Conservation (phyloP, 2,113 vertebrate genomes). For the Mandrillus leucophaeus region DNA sequence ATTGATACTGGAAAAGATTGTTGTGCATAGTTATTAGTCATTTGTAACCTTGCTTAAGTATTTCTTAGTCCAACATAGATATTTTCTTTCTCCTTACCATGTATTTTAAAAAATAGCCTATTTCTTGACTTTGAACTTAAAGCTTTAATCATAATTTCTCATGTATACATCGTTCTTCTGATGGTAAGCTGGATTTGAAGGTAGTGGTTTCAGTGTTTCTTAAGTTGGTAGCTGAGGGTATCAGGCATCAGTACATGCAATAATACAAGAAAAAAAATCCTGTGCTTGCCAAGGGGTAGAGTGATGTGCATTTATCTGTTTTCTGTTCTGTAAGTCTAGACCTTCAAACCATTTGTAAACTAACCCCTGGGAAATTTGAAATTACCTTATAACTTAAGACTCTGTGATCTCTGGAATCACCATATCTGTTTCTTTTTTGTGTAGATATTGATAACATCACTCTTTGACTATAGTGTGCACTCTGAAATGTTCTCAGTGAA, state of each 20-base stretch:
- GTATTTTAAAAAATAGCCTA: slow-evolving; percentile 71
- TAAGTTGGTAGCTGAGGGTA: slow-evolving; percentile 54
- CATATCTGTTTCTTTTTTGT: slow-evolving; percentile 49
- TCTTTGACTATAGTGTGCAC: neutral
- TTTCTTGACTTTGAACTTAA: slow-evolving; percentile 74
- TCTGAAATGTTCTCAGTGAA: slow-evolving; percentile 55
- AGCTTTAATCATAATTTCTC: slow-evolving; percentile 66
- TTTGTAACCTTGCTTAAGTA: slow-evolving; percentile 76
- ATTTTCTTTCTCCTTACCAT: slow-evolving; percentile 69
- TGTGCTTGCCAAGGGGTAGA: slow-evolving; percentile 48
- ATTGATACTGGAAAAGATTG: slow-evolving; percentile 73
- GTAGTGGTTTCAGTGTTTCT: slow-evolving; percentile 63
- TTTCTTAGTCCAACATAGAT: slow-evolving; percentile 71
- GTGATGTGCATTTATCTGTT: slow-evolving; percentile 65
- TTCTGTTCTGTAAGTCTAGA: slow-evolving; percentile 32
- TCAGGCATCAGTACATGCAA: slow-evolving; percentile 67
- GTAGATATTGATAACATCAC: slow-evolving; percentile 22
- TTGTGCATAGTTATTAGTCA: slow-evolving; percentile 81
- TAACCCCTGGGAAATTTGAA: slow-evolving; percentile 57
- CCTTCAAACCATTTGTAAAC: slow-evolving; percentile 58
- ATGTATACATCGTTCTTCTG: slow-evolving; percentile 46
- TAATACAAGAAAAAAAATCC: slow-evolving; percentile 1
- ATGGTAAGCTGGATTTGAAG: slow-evolving; percentile 54
- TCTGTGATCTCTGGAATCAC: slow-evolving; percentile 52
- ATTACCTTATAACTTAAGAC: slow-evolving; percentile 55